A percentile compares a stretch with the other conserved stretches of the same genome.
Conservation (phyloP, 2,888 invertebrate genomes). For the Aradus depressus region DNA sequence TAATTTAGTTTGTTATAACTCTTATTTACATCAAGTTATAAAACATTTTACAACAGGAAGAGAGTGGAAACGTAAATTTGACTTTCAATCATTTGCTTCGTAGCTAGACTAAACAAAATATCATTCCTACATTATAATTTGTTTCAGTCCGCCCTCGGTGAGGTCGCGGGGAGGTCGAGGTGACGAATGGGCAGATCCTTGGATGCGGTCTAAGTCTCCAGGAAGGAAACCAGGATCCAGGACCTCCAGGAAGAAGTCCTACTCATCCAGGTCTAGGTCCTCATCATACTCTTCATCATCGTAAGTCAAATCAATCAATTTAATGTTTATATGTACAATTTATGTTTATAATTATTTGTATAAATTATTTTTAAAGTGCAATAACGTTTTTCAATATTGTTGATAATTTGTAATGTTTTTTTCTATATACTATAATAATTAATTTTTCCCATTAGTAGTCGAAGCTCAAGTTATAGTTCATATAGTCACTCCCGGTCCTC, state of each 20-base stretch:
- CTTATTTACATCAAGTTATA: too few species aligned
- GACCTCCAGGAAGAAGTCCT: slow-evolving; percentile 49
- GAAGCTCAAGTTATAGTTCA: slow-evolving; percentile 39
- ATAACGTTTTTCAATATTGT: too few species aligned
- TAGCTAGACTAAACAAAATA: too few species aligned
- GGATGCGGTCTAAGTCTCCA: slow-evolving; percentile 70
- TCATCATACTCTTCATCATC: slow-evolving; percentile 53
- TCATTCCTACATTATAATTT: too few species aligned
- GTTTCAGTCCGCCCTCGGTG: slow-evolving; percentile 6
- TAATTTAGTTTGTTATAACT: too few species aligned
- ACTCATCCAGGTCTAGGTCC: slow-evolving; percentile 46
- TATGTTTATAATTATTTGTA: slow-evolving; percentile 8
- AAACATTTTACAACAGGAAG: too few species aligned
- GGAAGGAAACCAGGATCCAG: slow-evolving; percentile 34
- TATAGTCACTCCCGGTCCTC: slow-evolving; percentile 40
- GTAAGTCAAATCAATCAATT: slow-evolving; percentile 38
- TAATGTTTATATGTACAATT: slow-evolving; percentile 8
- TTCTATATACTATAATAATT: too few species aligned
- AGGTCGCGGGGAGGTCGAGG: slow-evolving; percentile 27
- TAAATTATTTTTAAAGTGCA: too few species aligned
- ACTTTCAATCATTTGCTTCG: too few species aligned
- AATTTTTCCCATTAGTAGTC: slow-evolving; percentile 38
- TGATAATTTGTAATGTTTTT: too few species aligned
- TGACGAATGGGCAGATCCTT: slow-evolving; percentile 95
- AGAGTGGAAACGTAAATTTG: too few species aligned